A percentile compares a stretch with the other conserved stretches of the same genome.
Evolutionary conservation across 1,140 invertebrate species (phyloP).

Genomic region (Bombus confusus): DNA sequence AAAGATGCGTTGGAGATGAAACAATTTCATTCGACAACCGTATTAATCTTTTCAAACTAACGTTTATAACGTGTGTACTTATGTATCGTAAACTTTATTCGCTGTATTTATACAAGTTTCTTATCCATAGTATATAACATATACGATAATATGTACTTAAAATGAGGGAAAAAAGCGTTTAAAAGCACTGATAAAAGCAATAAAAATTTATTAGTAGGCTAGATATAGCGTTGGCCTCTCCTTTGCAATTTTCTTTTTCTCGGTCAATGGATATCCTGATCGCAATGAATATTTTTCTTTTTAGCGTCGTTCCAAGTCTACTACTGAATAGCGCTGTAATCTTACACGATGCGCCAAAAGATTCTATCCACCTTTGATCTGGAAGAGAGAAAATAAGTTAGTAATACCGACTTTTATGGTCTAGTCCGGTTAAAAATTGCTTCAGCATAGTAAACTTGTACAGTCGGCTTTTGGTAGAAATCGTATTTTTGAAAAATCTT

Average conservation of each 20-base stretch:
- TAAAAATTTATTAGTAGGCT: neutral
- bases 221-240: neutral
- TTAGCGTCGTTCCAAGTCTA: neutral
- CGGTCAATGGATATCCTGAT: neutral
- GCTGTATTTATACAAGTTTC: neutral
- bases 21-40: neutral
- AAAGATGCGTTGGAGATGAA: neutral
- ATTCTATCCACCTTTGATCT: neutral
- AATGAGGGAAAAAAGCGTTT: neutral
- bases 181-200: neutral
- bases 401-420: neutral
- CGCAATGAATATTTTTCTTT: neutral
- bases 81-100: neutral
- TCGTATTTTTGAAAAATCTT: neutral
- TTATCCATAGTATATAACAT: no score
- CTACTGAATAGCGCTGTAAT: neutral
- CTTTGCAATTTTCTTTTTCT: neutral
- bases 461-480: neutral
- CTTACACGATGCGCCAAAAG: neutral
- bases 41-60: neutral
- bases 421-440: neutral
- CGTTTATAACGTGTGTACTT: neutral
- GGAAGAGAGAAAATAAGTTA: neutral
- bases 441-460: neutral
- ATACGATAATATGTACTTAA: neutral